Evolutionary conservation across 2,113 vertebrate species (phyloP).

Genomic region (Machaerirhynchus nigripectus): DNA sequence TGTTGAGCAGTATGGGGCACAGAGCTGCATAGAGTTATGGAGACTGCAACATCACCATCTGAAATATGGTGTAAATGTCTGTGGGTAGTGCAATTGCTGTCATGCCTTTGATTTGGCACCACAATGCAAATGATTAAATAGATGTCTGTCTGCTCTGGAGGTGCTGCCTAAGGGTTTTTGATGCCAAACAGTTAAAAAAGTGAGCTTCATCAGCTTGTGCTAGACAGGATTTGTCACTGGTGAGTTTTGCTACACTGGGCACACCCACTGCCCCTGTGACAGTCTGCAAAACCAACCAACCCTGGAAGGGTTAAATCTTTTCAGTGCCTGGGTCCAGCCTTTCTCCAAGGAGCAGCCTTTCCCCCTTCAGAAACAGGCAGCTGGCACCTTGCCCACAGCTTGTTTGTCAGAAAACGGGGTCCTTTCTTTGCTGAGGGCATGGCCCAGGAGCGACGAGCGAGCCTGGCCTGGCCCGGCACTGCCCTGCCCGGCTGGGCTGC

Average conservation of each 20-base stretch:
- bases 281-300: not conserved
- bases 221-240: not conserved
- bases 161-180: not conserved
- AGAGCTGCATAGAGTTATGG: not conserved
- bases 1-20: not conserved
- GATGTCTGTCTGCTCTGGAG: not conserved
- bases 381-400: slow-evolving; percentile 22
- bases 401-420: slow-evolving; percentile 16
- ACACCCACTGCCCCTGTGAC: accelerated
- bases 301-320: not conserved
- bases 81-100: not conserved
- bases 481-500: not conserved
- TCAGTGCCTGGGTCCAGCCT: not conserved
- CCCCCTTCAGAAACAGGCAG: not conserved
- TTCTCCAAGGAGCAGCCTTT: slow-evolving; percentile 5
- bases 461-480: not conserved
- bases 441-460: not conserved
- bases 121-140: not conserved
- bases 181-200: not conserved
- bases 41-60: not conserved
- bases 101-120: not conserved
- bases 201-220: not conserved
- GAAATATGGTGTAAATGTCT: not conserved
- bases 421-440: not conserved
- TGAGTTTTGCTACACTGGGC: not conserved